phyloP scores from a whole-genome alignment of 1,140 invertebrate species.

The Cryptotermes secundus region DNA sequence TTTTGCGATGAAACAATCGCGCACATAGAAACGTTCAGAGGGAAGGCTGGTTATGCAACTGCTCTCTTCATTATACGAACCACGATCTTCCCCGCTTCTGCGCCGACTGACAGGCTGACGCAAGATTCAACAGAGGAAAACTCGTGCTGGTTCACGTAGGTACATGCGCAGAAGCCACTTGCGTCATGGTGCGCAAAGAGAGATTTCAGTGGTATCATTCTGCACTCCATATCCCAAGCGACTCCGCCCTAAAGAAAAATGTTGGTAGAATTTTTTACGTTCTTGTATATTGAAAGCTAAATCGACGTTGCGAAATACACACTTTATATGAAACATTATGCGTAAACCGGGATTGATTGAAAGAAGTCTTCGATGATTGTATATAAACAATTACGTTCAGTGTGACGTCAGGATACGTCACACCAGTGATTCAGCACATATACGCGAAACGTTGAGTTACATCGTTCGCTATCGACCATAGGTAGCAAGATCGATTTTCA shows the following conservation, averaged over 20 bases:
- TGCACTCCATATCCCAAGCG: background rate
- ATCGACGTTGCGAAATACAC: background rate
- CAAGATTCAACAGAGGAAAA: conserved; percentile 31
- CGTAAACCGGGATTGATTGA: background rate
- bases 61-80: no score
- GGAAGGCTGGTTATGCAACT: background rate
- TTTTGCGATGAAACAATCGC: background rate
- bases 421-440: background rate
- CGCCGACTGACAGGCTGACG: conserved; percentile 33
- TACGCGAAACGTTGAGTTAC: background rate
- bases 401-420: no score
- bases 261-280: background rate
- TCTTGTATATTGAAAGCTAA: background rate
- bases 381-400: background rate
- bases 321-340: background rate
- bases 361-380: background rate
- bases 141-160: conserved; percentile 22
- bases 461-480: background rate
- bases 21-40: background rate
- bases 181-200: conserved; percentile 13
- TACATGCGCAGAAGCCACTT: conserved; percentile 22
- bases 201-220: background rate
- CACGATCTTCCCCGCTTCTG: conserved; percentile 26
- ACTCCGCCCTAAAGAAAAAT: background rate
- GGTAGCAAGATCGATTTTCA: background rate